These are phyloP conservation scores for Antheraea assamensis DNA, from an alignment of 2,888 invertebrate species.

Conservation along the genomic window DNA sequence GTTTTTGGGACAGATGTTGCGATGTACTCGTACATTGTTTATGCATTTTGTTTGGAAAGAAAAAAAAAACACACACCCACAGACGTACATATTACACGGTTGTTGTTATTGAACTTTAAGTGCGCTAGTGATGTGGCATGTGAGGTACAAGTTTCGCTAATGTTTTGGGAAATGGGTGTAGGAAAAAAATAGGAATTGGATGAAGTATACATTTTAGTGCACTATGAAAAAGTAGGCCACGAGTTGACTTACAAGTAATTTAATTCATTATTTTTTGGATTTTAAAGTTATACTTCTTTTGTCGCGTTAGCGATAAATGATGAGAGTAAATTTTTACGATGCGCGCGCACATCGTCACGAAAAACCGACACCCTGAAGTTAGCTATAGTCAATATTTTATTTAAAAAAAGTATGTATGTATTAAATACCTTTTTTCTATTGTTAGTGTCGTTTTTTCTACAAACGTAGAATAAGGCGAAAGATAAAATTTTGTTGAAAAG, in stretches of 20 bases:
- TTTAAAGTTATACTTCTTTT: too few species aligned
- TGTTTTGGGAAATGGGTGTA: neutral
- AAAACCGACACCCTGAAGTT: too few species aligned
- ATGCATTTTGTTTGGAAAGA: neutral
- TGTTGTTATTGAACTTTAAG: neutral
- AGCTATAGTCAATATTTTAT: too few species aligned
- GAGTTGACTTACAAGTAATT: neutral
- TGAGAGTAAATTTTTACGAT: too few species aligned
- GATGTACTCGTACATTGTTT: neutral
- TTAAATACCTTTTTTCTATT: too few species aligned
- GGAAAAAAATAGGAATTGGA: neutral
- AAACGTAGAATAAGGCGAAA: too few species aligned
- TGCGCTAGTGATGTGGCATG: neutral
- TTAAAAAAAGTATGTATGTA: too few species aligned
- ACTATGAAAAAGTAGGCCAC: neutral
- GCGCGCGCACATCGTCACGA: too few species aligned
- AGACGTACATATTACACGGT: neutral
- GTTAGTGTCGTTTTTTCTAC: too few species aligned
- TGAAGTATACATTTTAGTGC: neutral
- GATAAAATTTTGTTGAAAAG: too few species aligned
- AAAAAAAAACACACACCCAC: neutral
- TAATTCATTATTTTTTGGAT: neutral
- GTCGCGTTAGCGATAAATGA: too few species aligned
- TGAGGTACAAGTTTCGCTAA: neutral
- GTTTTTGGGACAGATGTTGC: constrained; percentile 28